phyloP scores from a whole-genome alignment of 1,140 invertebrate genomes.

The Charaxes varanes region DNA sequence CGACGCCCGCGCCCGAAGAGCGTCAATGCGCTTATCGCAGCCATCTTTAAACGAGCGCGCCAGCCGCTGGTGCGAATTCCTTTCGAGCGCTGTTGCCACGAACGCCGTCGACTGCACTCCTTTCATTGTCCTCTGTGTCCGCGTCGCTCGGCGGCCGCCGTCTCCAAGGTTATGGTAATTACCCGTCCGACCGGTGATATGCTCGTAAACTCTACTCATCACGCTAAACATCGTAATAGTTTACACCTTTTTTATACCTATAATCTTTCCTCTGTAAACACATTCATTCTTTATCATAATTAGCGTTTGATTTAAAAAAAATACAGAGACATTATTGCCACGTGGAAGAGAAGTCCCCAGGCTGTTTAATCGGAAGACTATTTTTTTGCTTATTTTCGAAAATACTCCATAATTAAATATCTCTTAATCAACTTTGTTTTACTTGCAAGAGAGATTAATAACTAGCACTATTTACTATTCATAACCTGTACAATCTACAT shows the following conservation, averaged over 20 bases:
- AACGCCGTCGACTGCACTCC: constrained; percentile 53
- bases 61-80: constrained; percentile 62
- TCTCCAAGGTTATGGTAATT: constrained; percentile 61
- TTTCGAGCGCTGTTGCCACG: constrained; percentile 44
- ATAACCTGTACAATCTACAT: no score
- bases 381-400: no score
- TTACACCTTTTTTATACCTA: background rate
- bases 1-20: no score
- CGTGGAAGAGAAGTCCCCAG: no score
- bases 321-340: no score
- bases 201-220: constrained; percentile 32
- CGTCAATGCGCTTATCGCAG: constrained; percentile 70
- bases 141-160: constrained; percentile 31
- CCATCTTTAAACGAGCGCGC: constrained; percentile 68
- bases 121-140: constrained; percentile 40
- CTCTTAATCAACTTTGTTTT: no score
- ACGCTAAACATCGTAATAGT: background rate
- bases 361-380: no score
- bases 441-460: no score
- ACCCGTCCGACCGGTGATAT: constrained; percentile 46
- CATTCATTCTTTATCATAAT: no score
- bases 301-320: background rate
- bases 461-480: no score
- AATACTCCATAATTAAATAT: no score
- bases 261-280: background rate